Evolutionary conservation across 2,888 invertebrate genomes (phyloP).

Genomic region (Agrotis ipsilon): DNA sequence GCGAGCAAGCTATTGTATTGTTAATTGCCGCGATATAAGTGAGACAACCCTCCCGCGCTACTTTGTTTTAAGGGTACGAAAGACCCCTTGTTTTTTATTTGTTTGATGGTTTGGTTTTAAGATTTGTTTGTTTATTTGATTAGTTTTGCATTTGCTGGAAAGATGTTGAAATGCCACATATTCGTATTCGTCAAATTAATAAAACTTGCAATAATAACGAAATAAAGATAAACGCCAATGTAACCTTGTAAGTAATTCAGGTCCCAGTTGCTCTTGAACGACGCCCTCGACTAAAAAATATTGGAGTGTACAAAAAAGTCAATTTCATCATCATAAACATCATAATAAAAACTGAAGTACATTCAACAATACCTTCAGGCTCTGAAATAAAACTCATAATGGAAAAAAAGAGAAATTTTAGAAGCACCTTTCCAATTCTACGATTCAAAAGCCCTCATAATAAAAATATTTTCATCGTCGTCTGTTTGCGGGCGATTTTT

Average conservation of each 20-base stretch:
- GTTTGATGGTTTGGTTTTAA: slow-evolving; percentile 23
- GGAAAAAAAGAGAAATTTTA: slow-evolving; percentile 8
- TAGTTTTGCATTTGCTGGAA: neutral
- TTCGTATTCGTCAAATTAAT: too few species aligned
- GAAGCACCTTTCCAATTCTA: slow-evolving; percentile 42
- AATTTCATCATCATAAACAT: slow-evolving; percentile 41
- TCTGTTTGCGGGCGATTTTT: slow-evolving; percentile 32
- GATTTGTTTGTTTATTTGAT: neutral
- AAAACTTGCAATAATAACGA: too few species aligned
- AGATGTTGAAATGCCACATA: too few species aligned
- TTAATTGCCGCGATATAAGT: slow-evolving; percentile 70
- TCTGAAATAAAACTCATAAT: slow-evolving; percentile 21
- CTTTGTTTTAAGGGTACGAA: slow-evolving; percentile 53
- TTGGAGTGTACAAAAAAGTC: slow-evolving; percentile 1
- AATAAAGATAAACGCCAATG: too few species aligned
- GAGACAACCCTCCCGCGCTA: slow-evolving; percentile 61
- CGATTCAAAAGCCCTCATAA: slow-evolving; percentile 48
- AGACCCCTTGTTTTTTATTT: slow-evolving; percentile 44
- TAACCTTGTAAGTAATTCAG: too few species aligned
- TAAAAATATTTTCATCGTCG: slow-evolving; percentile 49
- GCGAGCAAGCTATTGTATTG: slow-evolving; percentile 63
- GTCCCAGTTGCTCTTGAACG: too few species aligned
- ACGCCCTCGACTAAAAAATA: neutral
- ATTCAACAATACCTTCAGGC: slow-evolving; percentile 27
- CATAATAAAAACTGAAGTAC: slow-evolving; percentile 35